Evolutionary conservation across 2,113 vertebrate genomes (phyloP).

Genomic region (Saguinus midas): DNA sequence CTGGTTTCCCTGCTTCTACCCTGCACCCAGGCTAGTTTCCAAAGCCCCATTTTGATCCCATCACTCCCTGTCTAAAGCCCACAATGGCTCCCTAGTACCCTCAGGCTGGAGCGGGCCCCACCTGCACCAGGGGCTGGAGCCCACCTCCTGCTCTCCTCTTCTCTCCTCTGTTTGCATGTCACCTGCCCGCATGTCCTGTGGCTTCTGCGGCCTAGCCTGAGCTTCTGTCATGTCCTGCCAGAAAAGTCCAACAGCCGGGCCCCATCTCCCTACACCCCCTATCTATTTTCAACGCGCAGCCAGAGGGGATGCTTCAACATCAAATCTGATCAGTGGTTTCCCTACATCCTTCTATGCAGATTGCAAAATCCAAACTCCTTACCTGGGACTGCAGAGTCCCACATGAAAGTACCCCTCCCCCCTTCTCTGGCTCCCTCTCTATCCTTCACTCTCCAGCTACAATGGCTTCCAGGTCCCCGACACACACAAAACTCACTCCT

Average conservation of each 20-base stretch:
- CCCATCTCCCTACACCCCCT: background rate
- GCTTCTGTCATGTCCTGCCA: background rate
- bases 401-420: rapidly evolving
- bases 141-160: too few species aligned
- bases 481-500: background rate
- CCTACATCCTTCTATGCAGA: rapidly evolving
- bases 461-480: background rate
- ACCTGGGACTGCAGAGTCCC: rapidly evolving
- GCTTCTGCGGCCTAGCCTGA: background rate
- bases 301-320: background rate
- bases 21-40: background rate
- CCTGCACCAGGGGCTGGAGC: background rate
- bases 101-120: background rate
- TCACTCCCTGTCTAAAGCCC: background rate
- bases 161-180: background rate
- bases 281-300: background rate
- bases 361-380: background rate
- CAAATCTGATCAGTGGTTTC: rapidly evolving
- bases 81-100: background rate
- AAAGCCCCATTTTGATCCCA: background rate
- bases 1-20: background rate
- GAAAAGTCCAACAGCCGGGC: rapidly evolving
- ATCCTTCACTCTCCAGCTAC: rapidly evolving
- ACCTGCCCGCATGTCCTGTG: background rate
- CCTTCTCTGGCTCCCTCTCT: rapidly evolving